These are phyloP conservation scores for Cyanoderma ruficeps DNA, from an alignment of 2,113 vertebrate species.

Conservation along the genomic window DNA sequence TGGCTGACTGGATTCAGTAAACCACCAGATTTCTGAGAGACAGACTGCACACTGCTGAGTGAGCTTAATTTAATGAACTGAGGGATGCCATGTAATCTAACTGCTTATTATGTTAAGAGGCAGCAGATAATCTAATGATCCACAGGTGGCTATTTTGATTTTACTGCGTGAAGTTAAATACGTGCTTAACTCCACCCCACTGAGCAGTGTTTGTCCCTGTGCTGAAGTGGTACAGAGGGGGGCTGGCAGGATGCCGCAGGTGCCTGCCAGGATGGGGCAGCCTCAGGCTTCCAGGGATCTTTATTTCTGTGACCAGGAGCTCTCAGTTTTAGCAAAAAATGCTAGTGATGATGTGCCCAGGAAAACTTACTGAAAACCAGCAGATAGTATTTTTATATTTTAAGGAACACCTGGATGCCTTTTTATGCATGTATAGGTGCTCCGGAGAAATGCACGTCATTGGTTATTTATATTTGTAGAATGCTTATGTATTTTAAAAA, in stretches of 20 bases:
- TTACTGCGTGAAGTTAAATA: neutral
- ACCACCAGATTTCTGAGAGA: neutral
- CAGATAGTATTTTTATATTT: neutral
- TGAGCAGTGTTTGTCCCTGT: neutral
- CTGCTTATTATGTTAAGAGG: conserved; percentile 17
- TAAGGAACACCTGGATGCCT: neutral
- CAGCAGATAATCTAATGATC: conserved; percentile 23
- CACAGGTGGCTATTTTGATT: conserved; percentile 20
- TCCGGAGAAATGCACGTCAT: neutral
- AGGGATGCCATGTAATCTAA: conserved; percentile 3
- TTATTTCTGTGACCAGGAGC: neutral
- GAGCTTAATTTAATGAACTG: conserved; percentile 14
- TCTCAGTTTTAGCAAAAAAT: neutral
- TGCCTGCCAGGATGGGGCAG: neutral
- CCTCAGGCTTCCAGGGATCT: neutral
- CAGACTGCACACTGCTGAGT: neutral
- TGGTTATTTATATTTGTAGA: neutral
- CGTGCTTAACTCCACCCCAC: neutral
- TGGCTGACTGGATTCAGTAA: neutral
- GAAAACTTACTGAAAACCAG: neutral
- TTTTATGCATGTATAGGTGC: neutral
- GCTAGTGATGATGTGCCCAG: neutral
- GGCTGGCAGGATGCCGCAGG: neutral
- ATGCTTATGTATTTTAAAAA: neutral
- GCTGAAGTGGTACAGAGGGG: neutral